A percentile compares a stretch with the other conserved stretches of the same genome.
Conservation (phyloP, 1,140 invertebrate genomes). For the Bombyx mandarina region DNA sequence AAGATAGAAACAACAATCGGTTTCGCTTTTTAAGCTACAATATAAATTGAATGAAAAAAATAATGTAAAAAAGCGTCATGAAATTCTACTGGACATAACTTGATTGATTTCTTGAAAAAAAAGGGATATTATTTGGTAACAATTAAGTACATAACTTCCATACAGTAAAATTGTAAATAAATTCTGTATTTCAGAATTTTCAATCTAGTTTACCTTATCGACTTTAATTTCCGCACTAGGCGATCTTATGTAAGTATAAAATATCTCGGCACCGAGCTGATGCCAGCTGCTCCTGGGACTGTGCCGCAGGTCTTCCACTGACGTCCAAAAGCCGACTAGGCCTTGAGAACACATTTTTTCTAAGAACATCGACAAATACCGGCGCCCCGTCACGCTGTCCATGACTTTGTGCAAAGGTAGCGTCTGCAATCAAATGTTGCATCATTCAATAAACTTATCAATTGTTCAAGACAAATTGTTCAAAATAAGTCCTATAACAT, state of each 20-base stretch:
- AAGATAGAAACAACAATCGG: too few relatives aligned
- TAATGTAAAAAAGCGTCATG: too few relatives aligned
- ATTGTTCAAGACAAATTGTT: too few relatives aligned
- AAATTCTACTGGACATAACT: too few relatives aligned
- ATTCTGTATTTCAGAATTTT: neutral
- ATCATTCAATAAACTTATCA: too few relatives aligned
- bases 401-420: constrained; percentile 77
- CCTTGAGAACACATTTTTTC: constrained; percentile 86
- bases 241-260: constrained; percentile 88
- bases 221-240: constrained; percentile 85
- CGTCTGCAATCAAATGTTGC: constrained; percentile 39
- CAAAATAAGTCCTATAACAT: too few relatives aligned
- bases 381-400: constrained; percentile 78
- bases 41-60: too few relatives aligned
- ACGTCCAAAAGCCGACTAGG: constrained; percentile 87
- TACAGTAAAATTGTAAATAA: too few relatives aligned
- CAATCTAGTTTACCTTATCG: constrained; percentile 72
- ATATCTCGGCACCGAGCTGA: constrained; percentile 91
- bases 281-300: constrained; percentile 83
- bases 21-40: too few relatives aligned
- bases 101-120: too few relatives aligned
- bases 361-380: constrained; percentile 84
- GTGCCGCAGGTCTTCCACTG: constrained; percentile 87
- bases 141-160: too few relatives aligned
- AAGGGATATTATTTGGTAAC: too few relatives aligned